Evolutionary conservation across 2,113 vertebrate species (phyloP).

Genomic region (Laticauda colubrina): DNA sequence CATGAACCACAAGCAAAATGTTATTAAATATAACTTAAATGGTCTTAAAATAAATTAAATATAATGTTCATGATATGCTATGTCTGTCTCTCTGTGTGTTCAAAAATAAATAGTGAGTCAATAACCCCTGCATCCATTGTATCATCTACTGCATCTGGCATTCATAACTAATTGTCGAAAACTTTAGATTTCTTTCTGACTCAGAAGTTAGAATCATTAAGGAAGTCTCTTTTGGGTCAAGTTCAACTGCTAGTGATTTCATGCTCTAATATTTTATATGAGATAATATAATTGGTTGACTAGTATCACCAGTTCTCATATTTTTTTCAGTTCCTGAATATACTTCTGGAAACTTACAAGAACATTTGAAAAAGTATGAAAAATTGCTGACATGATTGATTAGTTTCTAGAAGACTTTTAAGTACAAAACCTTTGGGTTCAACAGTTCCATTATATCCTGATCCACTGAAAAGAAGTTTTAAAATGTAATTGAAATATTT

Average conservation of each 20-base stretch:
- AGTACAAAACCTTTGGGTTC: background rate
- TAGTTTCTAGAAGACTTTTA: background rate
- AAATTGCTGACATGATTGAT: background rate
- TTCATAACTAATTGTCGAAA: background rate
- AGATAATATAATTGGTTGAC: background rate
- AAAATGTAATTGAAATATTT: background rate
- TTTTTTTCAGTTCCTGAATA: background rate
- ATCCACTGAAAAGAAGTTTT: background rate
- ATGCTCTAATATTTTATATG: background rate
- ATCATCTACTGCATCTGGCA: background rate
- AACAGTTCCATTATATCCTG: background rate
- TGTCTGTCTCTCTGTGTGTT: background rate
- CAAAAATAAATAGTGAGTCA: background rate
- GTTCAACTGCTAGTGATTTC: background rate
- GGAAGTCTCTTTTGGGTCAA: background rate
- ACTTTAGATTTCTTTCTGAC: background rate
- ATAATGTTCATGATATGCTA: background rate
- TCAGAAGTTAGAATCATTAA: background rate
- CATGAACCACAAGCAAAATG: background rate
- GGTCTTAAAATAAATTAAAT: background rate
- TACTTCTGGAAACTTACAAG: background rate
- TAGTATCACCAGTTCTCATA: background rate
- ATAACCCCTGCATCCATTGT: background rate
- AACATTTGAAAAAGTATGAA: background rate
- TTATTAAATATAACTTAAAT: background rate